phyloP scores from a whole-genome alignment of 2,888 invertebrate genomes.

The Caenorhabditis plicata region DNA sequence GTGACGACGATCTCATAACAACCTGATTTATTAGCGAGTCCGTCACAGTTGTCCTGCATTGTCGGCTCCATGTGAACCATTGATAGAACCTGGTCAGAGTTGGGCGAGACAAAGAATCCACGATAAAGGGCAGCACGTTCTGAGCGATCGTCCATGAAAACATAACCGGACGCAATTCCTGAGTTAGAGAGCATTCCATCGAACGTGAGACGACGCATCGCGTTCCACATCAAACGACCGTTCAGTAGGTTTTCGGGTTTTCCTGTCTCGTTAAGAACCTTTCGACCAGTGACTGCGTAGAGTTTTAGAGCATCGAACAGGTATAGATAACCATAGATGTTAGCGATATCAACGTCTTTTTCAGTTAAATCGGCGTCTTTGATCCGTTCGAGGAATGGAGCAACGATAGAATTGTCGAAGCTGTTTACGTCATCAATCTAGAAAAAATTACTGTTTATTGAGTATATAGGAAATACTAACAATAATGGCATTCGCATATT shows the following conservation, averaged over 20 bases:
- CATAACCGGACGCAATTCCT: slow-evolving; percentile 41
- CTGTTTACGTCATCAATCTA: slow-evolving; percentile 52
- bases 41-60: slow-evolving; percentile 49
- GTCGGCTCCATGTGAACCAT: slow-evolving; percentile 54
- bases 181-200: slow-evolving; percentile 45
- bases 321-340: slow-evolving; percentile 50
- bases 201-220: slow-evolving; percentile 57
- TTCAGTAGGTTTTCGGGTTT: slow-evolving; percentile 49
- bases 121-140: slow-evolving; percentile 48
- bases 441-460: slow-evolving; percentile 8
- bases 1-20: slow-evolving; percentile 53
- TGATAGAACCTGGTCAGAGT: slow-evolving; percentile 41
- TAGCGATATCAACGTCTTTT: slow-evolving; percentile 44
- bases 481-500: slow-evolving; percentile 60
- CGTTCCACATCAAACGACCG: slow-evolving; percentile 57
- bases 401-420: slow-evolving; percentile 46
- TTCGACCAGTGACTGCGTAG: slow-evolving; percentile 55
- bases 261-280: slow-evolving; percentile 49
- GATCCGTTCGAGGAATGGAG: slow-evolving; percentile 46
- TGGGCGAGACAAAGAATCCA: slow-evolving; percentile 48
- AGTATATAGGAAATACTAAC: slow-evolving; percentile 24
- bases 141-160: slow-evolving; percentile 47
- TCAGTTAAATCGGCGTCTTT: slow-evolving; percentile 43
- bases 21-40: slow-evolving; percentile 42
- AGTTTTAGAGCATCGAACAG: slow-evolving; percentile 50